Percentiles rank a stretch among this genome's conserved stretches.
These are phyloP conservation scores for Avahi laniger DNA, from an alignment of 2,797 vertebrate species.

Conservation along the genomic window DNA sequence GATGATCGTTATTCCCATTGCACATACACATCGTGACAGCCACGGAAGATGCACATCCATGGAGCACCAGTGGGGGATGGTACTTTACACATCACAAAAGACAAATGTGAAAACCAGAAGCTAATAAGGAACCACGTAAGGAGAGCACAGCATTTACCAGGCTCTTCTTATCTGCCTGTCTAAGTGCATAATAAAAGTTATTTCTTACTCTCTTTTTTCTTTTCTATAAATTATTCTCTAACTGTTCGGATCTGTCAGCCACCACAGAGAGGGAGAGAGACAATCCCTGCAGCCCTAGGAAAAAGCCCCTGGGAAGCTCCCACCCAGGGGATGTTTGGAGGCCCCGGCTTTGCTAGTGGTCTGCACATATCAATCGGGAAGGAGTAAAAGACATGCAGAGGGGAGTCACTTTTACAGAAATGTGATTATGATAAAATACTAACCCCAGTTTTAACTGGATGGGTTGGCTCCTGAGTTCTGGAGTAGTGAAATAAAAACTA, in stretches of 20 bases:
- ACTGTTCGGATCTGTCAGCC: neutral
- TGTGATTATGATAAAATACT: conserved; percentile 60
- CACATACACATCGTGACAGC: too few species aligned
- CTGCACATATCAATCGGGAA: neutral
- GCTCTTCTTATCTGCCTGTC: neutral
- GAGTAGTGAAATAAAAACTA: conserved; percentile 83
- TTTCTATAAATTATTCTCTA: neutral
- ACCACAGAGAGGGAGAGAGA: neutral
- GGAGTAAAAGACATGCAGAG: neutral
- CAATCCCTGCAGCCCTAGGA: neutral
- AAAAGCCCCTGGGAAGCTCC: neutral
- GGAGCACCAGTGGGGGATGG: rapidly evolving
- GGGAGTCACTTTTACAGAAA: neutral
- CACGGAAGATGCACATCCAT: neutral
- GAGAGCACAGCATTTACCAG: neutral
- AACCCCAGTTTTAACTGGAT: conserved; percentile 62
- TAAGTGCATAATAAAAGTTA: neutral
- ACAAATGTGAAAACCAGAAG: neutral
- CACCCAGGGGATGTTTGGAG: neutral
- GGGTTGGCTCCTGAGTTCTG: conserved; percentile 66
- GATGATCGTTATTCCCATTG: neutral
- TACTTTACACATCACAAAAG: neutral
- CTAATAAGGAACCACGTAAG: neutral
- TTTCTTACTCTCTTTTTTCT: neutral
- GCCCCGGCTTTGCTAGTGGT: neutral